Percentiles rank a stretch among this genome's conserved stretches.
Evolutionary conservation across 1,140 invertebrate genomes (phyloP).

Genomic region (Monomorium pharaonis): DNA sequence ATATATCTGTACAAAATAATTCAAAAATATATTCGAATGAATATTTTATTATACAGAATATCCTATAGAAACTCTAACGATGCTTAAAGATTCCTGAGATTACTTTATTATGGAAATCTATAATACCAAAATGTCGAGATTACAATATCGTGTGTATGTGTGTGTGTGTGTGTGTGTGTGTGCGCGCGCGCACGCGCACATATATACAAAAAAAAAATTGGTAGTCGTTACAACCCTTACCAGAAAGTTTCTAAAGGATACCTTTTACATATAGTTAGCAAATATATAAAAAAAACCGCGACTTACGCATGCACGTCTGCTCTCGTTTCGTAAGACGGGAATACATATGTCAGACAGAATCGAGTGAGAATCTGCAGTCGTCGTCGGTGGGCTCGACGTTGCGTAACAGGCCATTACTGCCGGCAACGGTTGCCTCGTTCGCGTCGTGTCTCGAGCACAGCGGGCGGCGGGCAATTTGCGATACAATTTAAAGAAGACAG

Average conservation of each 20-base stretch:
- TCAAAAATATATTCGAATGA: neutral
- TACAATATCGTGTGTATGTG: no score
- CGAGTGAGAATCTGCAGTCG: constrained; percentile 70
- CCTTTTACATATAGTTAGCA: neutral
- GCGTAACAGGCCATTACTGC: constrained; percentile 76
- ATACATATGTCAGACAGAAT: constrained; percentile 59
- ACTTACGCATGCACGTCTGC: constrained; percentile 2
- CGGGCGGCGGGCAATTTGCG: constrained; percentile 75
- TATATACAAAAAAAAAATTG: neutral
- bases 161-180: neutral
- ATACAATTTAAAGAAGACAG: constrained; percentile 78
- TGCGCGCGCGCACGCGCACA: no score
- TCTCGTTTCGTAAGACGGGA: constrained; percentile 32
- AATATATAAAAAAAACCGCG: neutral
- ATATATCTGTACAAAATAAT: neutral
- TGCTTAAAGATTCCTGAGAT: no score
- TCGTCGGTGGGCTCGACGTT: constrained; percentile 64
- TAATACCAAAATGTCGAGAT: no score
- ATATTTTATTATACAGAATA: neutral
- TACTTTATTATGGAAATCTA: no score
- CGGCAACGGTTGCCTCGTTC: constrained; percentile 57
- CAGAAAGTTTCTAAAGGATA: neutral
- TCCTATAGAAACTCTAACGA: no score
- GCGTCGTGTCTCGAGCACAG: constrained; percentile 54
- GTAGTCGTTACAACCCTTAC: neutral